phyloP scores from a whole-genome alignment of 2,113 vertebrate genomes.

The Crotophaga sulcirostris region DNA sequence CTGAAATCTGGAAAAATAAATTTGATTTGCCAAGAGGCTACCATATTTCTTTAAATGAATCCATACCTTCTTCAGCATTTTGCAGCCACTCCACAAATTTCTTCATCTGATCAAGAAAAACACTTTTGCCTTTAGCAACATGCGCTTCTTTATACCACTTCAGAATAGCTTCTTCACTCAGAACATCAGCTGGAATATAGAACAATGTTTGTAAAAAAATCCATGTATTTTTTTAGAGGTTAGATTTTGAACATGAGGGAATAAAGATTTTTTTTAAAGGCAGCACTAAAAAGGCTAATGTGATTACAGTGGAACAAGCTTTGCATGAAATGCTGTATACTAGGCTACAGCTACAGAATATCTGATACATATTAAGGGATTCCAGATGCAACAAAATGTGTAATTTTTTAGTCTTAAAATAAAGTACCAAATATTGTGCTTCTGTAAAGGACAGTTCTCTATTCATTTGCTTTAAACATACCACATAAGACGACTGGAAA shows the following conservation, averaged over 20 bases:
- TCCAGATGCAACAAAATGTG: background rate
- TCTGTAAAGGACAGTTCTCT: background rate
- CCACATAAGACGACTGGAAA: background rate
- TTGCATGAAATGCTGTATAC: background rate
- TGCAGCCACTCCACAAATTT: slow-evolving; percentile 94
- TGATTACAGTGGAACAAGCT: background rate
- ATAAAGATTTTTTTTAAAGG: background rate
- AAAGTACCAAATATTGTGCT: background rate
- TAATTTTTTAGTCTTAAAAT: background rate
- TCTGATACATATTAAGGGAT: background rate
- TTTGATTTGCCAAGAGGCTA: background rate
- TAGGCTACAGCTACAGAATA: background rate
- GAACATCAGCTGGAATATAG: slow-evolving; percentile 85
- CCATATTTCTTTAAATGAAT: background rate
- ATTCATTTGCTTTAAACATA: background rate
- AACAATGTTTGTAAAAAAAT: background rate
- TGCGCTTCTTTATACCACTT: slow-evolving; percentile 93
- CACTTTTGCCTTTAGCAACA: slow-evolving; percentile 89
- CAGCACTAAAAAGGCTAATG: background rate
- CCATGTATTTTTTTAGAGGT: background rate
- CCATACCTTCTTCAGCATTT: slow-evolving; percentile 90
- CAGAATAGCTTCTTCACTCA: slow-evolving; percentile 91
- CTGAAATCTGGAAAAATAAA: background rate
- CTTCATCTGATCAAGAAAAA: slow-evolving; percentile 95
- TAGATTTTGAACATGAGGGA: background rate